A percentile compares a stretch with the other conserved stretches of the same genome.
phyloP scores from a whole-genome alignment of 2,888 invertebrate genomes.

The Callyntrura sp. region DNA sequence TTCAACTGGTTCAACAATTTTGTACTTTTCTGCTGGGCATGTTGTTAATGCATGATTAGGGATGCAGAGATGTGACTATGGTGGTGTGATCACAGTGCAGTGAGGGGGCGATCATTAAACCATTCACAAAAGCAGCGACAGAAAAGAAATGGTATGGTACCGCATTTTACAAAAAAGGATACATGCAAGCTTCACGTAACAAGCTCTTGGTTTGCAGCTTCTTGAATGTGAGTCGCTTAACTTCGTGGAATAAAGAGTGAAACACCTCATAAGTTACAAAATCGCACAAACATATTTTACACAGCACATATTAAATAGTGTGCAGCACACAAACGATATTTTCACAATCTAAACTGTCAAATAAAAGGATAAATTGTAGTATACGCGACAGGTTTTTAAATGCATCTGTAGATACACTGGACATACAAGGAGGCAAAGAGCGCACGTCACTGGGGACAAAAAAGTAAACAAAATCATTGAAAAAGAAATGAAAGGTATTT shows the following conservation, averaged over 20 bases:
- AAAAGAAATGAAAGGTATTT: background rate
- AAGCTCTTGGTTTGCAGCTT: background rate
- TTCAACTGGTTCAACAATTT: background rate
- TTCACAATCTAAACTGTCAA: background rate
- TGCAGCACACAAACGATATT: background rate
- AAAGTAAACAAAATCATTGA: background rate
- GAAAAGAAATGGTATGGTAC: background rate
- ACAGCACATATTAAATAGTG: background rate
- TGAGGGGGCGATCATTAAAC: conserved; percentile 35
- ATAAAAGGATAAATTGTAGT: background rate
- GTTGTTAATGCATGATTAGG: background rate
- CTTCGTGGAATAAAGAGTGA: background rate
- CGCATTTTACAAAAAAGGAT: conserved; percentile 9
- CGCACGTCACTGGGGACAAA: background rate
- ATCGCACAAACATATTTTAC: background rate
- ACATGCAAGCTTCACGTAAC: too few relatives aligned
- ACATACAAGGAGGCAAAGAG: background rate
- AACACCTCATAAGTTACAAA: conserved; percentile 22
- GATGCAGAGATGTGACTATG: background rate
- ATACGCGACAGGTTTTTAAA: background rate
- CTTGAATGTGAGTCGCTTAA: too few relatives aligned
- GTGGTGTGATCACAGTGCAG: background rate
- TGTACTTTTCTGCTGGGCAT: background rate
- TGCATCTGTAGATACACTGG: background rate
- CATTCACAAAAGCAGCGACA: background rate